Evolutionary conservation across 2,797 vertebrate genomes (phyloP).

Genomic region (Limnodromus scolopaceus): DNA sequence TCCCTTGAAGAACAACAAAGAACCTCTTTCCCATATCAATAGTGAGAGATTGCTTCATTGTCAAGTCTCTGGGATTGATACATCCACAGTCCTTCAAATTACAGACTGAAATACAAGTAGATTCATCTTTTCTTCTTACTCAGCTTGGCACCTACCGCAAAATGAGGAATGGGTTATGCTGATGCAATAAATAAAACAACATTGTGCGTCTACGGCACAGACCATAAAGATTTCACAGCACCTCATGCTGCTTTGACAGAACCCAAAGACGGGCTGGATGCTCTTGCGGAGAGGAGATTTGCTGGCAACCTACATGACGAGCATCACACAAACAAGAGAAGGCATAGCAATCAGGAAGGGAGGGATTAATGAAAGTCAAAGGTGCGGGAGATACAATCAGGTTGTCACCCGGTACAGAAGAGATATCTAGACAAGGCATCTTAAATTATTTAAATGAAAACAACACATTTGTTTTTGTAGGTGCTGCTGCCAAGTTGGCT

Average conservation of each 20-base stretch:
- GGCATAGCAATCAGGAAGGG: slow-evolving; percentile 45
- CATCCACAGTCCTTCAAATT: not conserved
- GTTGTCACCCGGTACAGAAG: not conserved
- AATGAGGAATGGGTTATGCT: not conserved
- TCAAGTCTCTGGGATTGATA: not conserved
- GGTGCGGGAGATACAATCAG: slow-evolving; percentile 31
- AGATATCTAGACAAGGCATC: slow-evolving; percentile 40
- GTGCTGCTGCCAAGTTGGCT: not conserved
- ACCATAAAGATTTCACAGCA: not conserved
- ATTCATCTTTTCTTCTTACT: not conserved
- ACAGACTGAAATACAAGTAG: not conserved
- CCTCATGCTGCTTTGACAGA: not conserved
- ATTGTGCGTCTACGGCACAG: not conserved
- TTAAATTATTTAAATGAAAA: slow-evolving; percentile 49
- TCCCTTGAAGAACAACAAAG: not conserved
- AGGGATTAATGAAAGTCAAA: slow-evolving; percentile 60
- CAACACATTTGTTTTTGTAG: slow-evolving; percentile 7
- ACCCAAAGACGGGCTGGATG: not conserved
- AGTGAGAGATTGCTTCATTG: not conserved
- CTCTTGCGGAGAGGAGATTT: not conserved
- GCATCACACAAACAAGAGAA: not conserved
- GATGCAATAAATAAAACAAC: not conserved
- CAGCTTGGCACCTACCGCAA: not conserved
- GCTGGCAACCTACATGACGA: not conserved
- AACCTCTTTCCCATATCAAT: not conserved